Base-by-base conservation (phyloP, 1,140 invertebrate species). In the Reticulitermes speratus region DNA sequence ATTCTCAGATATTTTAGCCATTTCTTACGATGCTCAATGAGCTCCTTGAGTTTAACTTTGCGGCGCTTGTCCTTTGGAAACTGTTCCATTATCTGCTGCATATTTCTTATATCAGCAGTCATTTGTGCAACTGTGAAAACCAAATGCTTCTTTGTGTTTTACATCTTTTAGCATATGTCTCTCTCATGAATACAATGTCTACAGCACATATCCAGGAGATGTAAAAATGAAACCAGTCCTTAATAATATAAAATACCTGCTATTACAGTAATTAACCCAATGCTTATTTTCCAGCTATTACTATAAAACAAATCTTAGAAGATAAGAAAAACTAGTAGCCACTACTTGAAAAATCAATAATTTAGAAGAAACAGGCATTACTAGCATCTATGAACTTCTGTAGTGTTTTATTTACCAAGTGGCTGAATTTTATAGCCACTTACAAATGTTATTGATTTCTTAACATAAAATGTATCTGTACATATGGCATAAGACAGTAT, bases 21-120 rank as follows among this genome's bases (percentile, higher is more conserved):
- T 89, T 95, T 96, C 88, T 95, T 96, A 83, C 97, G 92, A 89
- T 93, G 94, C 44, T 96, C 95, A 84, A 97, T 97, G 7, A 94
- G 89, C 90, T 96, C 94, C 89, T 96, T 94, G 44, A 96, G 91
- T 52, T 88, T 88, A 12, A 91, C 90, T 90, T 94, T 95, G 7
- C 90, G 88, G 86, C 87, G 88, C 87, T 89, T 92, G 88, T 95
- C 92, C 87, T 91, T 89, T 3, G 93, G 93, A 90, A 90, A 88
- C 25, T 88, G 59, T 82, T 92, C 89, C 88, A 94, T 89, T 85
- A 90, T 86, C 85, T 92, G 90, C 89, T 95, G 94, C 86, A 92
- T 89, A 38, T 91, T 89, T 44, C 93, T 90, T 88, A 95, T 95
- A 21, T 89, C 88, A 6, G 90, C 90, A 0, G 94, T 94, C 91